Percentiles rank a stretch among this genome's conserved stretches.
These are phyloP conservation scores for Artibeus lituratus DNA, from an alignment of 2,797 vertebrate species.

Conservation along the genomic window DNA sequence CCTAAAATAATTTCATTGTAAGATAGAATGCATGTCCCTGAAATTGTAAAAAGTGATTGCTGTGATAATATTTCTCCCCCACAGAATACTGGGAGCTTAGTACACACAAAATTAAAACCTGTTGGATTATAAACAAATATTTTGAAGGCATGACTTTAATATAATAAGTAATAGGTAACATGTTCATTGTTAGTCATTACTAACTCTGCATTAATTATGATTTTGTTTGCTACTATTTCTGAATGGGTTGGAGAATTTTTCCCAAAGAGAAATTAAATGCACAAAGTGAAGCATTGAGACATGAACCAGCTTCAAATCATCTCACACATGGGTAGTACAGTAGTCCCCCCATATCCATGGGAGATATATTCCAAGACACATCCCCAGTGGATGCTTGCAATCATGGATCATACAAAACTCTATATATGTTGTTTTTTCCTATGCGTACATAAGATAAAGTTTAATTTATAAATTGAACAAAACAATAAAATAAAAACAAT, in stretches of 20 bases:
- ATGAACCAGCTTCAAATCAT: neutral
- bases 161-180: neutral
- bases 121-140: neutral
- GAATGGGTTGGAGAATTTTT: neutral
- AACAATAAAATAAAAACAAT: neutral
- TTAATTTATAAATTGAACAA: neutral
- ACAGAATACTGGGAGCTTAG: neutral
- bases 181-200: neutral
- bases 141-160: neutral
- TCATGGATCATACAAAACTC: neutral
- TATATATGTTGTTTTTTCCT: neutral
- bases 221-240: neutral
- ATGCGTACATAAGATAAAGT: neutral
- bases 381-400: neutral
- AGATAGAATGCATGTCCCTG: neutral
- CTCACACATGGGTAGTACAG: neutral
- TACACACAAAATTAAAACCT: neutral
- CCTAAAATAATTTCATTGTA: neutral
- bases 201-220: neutral
- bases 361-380: too few relatives aligned
- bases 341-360: neutral
- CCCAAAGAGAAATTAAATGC: neutral
- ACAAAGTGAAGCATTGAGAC: neutral
- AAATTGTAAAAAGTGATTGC: neutral
- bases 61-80: neutral